These are phyloP conservation scores for Hycleus cichorii DNA, from an alignment of 1,140 invertebrate genomes.

Conservation along the genomic window DNA sequence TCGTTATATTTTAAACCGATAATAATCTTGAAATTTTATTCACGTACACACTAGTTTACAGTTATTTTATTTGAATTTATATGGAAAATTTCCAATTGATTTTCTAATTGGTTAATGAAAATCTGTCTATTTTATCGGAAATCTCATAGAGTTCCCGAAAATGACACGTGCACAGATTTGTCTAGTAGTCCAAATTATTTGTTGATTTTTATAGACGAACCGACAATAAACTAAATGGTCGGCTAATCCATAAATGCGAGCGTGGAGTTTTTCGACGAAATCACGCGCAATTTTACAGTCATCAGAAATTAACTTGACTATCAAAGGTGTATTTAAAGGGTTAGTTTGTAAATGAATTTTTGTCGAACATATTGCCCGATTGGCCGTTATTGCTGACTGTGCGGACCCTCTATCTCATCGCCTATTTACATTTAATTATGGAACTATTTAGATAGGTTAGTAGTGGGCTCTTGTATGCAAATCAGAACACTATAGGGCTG, in stretches of 20 bases:
- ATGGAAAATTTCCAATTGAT: no score
- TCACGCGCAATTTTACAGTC: background rate
- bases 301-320: no score
- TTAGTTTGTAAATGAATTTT: no score
- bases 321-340: no score
- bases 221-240: background rate
- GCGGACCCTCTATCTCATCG: background rate
- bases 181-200: slow-evolving; percentile 5
- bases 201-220: slow-evolving; percentile 2
- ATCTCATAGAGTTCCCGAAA: slow-evolving; percentile 11
- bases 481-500: slow-evolving; percentile 8
- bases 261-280: slow-evolving; percentile 12
- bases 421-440: slow-evolving; percentile 14
- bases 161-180: slow-evolving; percentile 12
- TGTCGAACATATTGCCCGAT: no score
- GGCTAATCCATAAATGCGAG: slow-evolving; percentile 7
- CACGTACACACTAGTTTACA: no score
- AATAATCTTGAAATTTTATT: no score
- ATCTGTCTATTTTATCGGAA: slow-evolving; percentile 10
- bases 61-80: no score
- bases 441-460: slow-evolving; percentile 16
- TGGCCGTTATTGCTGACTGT: no score
- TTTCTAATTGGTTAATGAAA: no score
- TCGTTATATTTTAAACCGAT: no score
- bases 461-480: slow-evolving; percentile 14